phyloP scores from a whole-genome alignment of 2,888 invertebrate species.

The Mythimna pallens region DNA sequence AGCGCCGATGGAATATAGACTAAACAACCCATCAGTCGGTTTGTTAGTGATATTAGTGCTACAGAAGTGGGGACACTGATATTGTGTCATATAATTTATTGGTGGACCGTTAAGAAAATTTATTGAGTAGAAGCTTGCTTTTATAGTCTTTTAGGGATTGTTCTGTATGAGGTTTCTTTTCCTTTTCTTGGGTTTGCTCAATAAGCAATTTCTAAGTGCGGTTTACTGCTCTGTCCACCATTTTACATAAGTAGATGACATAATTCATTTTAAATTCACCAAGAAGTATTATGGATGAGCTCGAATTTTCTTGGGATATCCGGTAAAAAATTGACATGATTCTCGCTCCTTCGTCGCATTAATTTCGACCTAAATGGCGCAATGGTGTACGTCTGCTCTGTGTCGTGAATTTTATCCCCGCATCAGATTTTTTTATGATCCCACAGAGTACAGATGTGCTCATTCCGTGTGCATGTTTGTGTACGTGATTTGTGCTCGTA shows the following conservation, averaged over 20 bases:
- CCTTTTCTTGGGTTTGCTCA: slow-evolving; percentile 8
- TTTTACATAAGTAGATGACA: neutral
- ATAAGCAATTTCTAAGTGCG: slow-evolving; percentile 1
- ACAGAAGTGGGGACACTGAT: slow-evolving; percentile 22
- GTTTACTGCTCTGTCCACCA: neutral
- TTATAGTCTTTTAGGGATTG: slow-evolving; percentile 12
- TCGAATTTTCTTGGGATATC: neutral
- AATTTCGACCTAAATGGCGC: slow-evolving; percentile 51
- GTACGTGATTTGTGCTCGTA: slow-evolving; percentile 47
- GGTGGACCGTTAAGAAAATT: slow-evolving; percentile 36
- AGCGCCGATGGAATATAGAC: slow-evolving; percentile 46
- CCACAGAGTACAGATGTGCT: slow-evolving; percentile 45
- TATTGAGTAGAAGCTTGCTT: slow-evolving; percentile 31
- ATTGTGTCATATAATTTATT: slow-evolving; percentile 45
- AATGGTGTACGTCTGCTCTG: slow-evolving; percentile 46
- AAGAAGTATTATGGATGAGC: neutral
- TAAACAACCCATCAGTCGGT: slow-evolving; percentile 38
- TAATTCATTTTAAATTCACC: neutral
- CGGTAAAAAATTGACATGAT: slow-evolving; percentile 3
- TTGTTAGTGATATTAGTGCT: slow-evolving; percentile 26
- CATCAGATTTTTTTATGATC: slow-evolving; percentile 56
- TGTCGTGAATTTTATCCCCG: slow-evolving; percentile 55
- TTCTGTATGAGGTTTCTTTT: slow-evolving; percentile 11
- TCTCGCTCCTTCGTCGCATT: slow-evolving; percentile 20
- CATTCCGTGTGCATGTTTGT: slow-evolving; percentile 44